Base-by-base conservation (phyloP, 2,797 vertebrate genomes). In the Scarus forsteni region DNA sequence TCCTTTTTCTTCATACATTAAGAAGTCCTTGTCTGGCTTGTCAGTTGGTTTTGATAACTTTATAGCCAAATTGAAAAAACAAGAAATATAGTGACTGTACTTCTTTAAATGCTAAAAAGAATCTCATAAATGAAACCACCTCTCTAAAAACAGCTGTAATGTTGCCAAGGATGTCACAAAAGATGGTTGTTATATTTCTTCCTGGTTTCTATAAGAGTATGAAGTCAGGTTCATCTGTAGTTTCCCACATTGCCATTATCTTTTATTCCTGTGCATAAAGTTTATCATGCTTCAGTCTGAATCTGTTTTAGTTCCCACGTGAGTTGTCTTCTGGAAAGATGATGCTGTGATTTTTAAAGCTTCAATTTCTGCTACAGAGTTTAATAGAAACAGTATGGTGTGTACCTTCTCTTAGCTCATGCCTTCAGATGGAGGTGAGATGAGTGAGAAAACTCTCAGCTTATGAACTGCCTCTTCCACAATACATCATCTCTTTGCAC, bases 401-500 rank as follows among this genome's bases (percentile, higher is more conserved):
- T 2, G 27, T 27, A 59, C 36, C 46, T 55, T 52, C 35, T 64
- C 56, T 6, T 62, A 61, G 52, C 51, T 65, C 8, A 49, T 61
- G 27, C 27, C 27, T 27, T 27, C 27, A 27, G 27, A 27, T 27
- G 2, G 27, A 27, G 27, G 27, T 27, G 27, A 27, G 27, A 27
- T 27, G 27, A 27, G 27, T 27, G 27, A 27, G 27, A 27, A 27
- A 27, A 27, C 35, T 56, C 64, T 35, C 45, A 48, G 60, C 43
- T 40, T 40, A 65, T 16, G 52, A 60, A 10, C 51, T 34, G 15
- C 66, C 43, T 13, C 39, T 66, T 70, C 60, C 52, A 50, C 60
- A 12, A 57, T 75, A 42, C 70, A 77, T 39, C 51, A 52, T 75
- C 35, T 76, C 54, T 72, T 76, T 63, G 51, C 70, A 73, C 74